These are phyloP conservation scores for Heliconius ethilla DNA, from an alignment of 2,888 invertebrate species.

Conservation along the genomic window DNA sequence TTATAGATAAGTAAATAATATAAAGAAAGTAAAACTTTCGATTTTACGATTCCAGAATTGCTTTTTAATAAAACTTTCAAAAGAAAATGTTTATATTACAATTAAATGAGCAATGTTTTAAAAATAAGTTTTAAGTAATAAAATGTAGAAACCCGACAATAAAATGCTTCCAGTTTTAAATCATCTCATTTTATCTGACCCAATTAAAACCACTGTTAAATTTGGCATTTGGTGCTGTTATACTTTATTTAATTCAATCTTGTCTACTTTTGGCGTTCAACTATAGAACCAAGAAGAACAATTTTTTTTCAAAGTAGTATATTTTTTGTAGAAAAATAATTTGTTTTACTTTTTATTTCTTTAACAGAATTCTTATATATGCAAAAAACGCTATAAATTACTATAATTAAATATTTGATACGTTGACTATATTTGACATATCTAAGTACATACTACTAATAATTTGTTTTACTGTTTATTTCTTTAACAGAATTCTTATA, in stretches of 20 bases:
- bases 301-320: no score
- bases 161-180: neutral
- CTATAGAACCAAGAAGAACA: neutral
- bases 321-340: neutral
- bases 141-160: neutral
- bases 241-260: slow-evolving; percentile 33
- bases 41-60: no score
- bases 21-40: no score
- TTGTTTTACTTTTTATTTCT: no score
- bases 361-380: neutral
- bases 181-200: neutral
- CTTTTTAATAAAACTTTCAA: no score
- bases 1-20: no score
- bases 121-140: neutral
- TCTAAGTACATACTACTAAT: neutral
- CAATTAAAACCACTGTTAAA: neutral
- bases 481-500: neutral
- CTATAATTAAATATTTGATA: neutral
- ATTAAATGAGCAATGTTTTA: neutral
- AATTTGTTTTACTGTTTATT: no score
- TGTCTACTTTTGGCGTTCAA: slow-evolving; percentile 31
- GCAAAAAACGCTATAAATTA: neutral
- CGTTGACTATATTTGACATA: neutral
- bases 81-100: no score
- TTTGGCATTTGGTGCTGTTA: slow-evolving; percentile 26